Evolutionary conservation across 2,888 invertebrate species (phyloP), one percentile per base, ranked within the genome.

Genomic region (Maniola hyperantus): DNA sequence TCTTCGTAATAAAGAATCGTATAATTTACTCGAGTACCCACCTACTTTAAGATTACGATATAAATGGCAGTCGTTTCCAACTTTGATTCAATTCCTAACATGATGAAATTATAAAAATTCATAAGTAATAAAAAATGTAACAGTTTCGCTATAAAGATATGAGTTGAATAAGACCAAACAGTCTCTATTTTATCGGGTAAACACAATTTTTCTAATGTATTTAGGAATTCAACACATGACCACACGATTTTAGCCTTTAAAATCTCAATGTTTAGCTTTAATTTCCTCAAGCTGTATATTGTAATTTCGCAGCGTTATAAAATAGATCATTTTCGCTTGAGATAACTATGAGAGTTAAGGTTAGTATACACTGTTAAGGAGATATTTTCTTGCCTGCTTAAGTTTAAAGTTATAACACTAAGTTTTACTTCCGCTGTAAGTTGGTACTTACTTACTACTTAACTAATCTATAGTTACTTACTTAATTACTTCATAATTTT

Each of bases 291-390:
- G 34, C 18, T 55, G 4, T 10, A 18, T 18, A 10, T 48, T 34
- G 36, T 15, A 33, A 48, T 48, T 46, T 48, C 36, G 51, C n/a
- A 51, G 61, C 39, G 61, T 36, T 36, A 50, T 50, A 51, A 60
- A 60, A 60, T 60, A 50, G 36, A 60, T 48, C 50, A 58, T 60
- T 60, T 60, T 60, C 60, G 34, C 50, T 60, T 18, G 50, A 60
- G 60, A 60, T 60, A 26, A 26, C 26, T 26, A 60, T 36, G 13
- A 44, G 50, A 34, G 7, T 54, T 34, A 50, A 36, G 50, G 50
- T 33, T 18, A 50, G 60, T 60, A 36, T 18, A 50, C 60, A 60
- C 20, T 7, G 54, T 51, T 11, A 15, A n/a, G 34, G 54, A 8
- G 34, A 54, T 8, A 34, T 51, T 51, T 51, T 51, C 33, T 54